Evolutionary conservation across 2,113 vertebrate species (phyloP).

Genomic region (Solea senegalensis): DNA sequence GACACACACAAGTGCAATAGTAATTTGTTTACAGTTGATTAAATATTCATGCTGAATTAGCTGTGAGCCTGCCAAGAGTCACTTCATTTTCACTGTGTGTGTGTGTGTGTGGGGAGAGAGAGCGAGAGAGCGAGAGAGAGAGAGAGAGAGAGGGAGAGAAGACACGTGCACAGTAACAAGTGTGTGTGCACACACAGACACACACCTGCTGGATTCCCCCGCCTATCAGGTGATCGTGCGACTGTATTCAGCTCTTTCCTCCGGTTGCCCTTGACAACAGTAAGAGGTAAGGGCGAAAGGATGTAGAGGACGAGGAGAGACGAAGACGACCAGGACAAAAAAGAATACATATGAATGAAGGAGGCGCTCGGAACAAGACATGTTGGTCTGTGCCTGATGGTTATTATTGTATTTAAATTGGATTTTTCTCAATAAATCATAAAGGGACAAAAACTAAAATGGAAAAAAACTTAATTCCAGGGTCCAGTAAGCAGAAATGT

Average conservation of each 20-base stretch:
- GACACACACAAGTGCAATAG: conserved; percentile 31
- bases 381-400: too few relatives aligned
- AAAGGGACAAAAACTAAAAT: too few relatives aligned
- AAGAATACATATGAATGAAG: conserved; percentile 2
- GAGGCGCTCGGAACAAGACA: too few relatives aligned
- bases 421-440: too few relatives aligned
- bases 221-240: conserved; percentile 48
- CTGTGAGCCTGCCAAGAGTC: conserved; percentile 54
- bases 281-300: conserved; percentile 17
- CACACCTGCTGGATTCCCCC: conserved; percentile 50
- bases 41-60: conserved; percentile 71
- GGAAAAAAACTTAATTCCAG: too few relatives aligned
- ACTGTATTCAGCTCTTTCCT: conserved; percentile 49
- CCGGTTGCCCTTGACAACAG: conserved; percentile 68
- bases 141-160: neutral
- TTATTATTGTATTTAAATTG: too few relatives aligned
- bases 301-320: conserved; percentile 26
- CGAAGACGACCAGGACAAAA: conserved; percentile 1
- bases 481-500: too few relatives aligned
- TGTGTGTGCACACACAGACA: neutral
- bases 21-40: conserved; percentile 72
- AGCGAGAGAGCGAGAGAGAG: too few relatives aligned
- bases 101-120: conserved; percentile 1
- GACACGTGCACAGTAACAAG: conserved; percentile 1
- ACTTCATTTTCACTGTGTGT: conserved; percentile 55